Conservation (phyloP, 1,140 invertebrate genomes). For the Panagrolaimus sp. region DNA sequence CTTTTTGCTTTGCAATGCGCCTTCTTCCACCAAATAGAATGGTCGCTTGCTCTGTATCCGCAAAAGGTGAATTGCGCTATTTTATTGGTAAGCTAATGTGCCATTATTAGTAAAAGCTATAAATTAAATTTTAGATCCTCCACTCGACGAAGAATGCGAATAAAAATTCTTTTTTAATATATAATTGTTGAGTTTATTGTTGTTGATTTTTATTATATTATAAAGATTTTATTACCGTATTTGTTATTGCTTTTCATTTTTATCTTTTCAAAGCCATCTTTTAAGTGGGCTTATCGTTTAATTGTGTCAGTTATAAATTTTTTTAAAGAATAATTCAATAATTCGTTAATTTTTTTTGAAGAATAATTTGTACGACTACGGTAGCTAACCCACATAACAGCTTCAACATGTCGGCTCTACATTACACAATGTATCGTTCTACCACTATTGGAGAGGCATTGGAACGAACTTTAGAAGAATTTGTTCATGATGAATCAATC, state of each 20-base stretch:
- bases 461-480: slow-evolving; percentile 73
- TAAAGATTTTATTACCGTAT: background rate
- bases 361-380: no score
- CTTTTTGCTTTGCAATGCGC: background rate
- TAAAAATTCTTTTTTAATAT: no score
- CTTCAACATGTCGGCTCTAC: slow-evolving; percentile 65
- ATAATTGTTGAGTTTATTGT: slow-evolving; percentile 13
- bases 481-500: slow-evolving; percentile 91
- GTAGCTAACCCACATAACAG: no score
- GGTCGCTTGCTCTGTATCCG: background rate
- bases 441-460: slow-evolving; percentile 92
- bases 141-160: background rate
- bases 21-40: background rate
- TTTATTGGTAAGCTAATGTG: background rate
- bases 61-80: slow-evolving; percentile 1
- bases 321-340: no score
- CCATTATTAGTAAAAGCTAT: background rate
- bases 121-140: background rate
- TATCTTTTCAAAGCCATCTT: no score
- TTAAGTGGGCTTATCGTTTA: no score
- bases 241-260: no score
- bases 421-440: slow-evolving; percentile 93
- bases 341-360: no score
- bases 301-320: no score
- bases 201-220: background rate